These are phyloP conservation scores for Axis porcinus DNA, from an alignment of 2,113 vertebrate genomes.

Conservation along the genomic window DNA sequence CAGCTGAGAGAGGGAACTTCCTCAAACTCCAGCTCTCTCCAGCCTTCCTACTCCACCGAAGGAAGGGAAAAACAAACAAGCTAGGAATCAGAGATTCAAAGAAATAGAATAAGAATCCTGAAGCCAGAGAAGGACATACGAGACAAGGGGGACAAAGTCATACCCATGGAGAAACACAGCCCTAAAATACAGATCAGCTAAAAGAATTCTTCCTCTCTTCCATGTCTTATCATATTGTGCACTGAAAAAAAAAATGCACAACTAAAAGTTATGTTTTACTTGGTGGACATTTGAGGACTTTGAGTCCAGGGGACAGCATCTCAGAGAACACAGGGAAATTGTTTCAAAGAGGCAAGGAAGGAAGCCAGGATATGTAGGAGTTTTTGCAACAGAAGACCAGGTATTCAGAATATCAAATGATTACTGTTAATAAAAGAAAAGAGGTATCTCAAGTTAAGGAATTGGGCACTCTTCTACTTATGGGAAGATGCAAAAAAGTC, in stretches of 20 bases:
- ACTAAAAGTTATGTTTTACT: neutral
- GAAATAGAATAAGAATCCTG: neutral
- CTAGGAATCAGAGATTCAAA: neutral
- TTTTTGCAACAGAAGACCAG: neutral
- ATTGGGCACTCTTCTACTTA: neutral
- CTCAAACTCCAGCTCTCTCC: neutral
- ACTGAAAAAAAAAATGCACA: neutral
- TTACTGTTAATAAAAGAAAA: neutral
- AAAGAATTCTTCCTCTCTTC: neutral
- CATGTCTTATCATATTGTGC: neutral
- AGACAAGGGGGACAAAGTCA: neutral
- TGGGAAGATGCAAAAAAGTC: neutral
- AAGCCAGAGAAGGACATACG: neutral
- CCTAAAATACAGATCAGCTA: neutral
- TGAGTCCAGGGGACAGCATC: neutral
- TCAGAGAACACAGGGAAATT: neutral
- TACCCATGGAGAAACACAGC: neutral
- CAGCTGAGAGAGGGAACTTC: neutral
- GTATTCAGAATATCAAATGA: neutral
- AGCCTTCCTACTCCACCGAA: neutral
- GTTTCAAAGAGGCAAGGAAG: neutral
- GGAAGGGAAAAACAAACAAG: neutral
- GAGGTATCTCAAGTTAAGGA: neutral
- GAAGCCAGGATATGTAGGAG: neutral
- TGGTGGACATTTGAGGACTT: neutral